Evolutionary conservation across 2,113 vertebrate species (phyloP), one percentile per base, ranked within the genome.

Genomic region (Xenopus borealis): DNA sequence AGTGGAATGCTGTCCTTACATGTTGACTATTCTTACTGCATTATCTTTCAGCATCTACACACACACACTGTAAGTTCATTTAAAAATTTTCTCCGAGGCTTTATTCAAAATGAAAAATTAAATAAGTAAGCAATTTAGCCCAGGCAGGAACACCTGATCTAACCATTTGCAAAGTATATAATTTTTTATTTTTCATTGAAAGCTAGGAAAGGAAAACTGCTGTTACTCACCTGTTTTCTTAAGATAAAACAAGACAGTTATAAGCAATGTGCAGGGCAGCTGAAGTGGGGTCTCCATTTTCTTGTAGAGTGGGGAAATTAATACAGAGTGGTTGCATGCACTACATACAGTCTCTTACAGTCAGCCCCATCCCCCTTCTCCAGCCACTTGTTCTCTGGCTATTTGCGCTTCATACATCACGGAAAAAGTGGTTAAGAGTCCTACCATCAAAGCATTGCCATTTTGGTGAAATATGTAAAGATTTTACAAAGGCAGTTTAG

Each of bases 351-450:
- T 66, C 23, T 40, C 47, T 72, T 62, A 53, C 16, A 53, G 2
- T 7, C 16, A 53, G 2, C 4, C n/a, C 10, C 33, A 11, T 30
- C 14, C 23, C 50, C 55, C n/a, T 23, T 18, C 19, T 63, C 19
- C 20, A 16, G 17, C 17, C 40, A 10, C 45, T 13, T 47, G 23
- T 52, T 12, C 27, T n/a, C 3, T 63, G 12, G 57, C 23, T 45
- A 61, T 55, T n/a, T 57, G 13, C 19, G 12, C 53, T 66, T 57
- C 45, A 66, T 13, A 58, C 72, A 46, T 66, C 50, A 66, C 57
- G 33, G 63, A 73, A 73, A 58, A 66, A 58, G 72, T 66, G 72
- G 72, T 73, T 58, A 72, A 19, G 61, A 12, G n/a, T n/a, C 19
- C 27, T 33, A 53, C 72, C 50, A 66, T 58, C 72, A 65, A 72